Evolutionary conservation across 2,113 vertebrate species (phyloP).

Genomic region (Tautogolabrus adspersus): DNA sequence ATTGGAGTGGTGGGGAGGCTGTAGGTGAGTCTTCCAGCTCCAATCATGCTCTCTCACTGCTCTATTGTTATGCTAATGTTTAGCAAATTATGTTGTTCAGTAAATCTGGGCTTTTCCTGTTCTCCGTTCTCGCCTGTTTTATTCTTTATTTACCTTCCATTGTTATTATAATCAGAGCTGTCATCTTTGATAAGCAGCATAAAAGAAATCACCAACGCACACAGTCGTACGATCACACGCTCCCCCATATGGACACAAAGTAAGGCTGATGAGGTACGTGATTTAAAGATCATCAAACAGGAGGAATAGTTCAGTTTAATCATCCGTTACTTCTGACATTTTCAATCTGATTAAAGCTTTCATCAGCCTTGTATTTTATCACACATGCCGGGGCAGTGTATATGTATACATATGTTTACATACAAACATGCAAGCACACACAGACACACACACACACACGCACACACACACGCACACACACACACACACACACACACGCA

Average conservation of each 20-base stretch:
- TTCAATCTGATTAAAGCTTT: slow-evolving; percentile 15
- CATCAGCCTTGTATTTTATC: slow-evolving; percentile 6
- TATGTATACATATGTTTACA: too few species aligned
- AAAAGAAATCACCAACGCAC: slow-evolving; percentile 27
- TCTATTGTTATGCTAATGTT: slow-evolving; percentile 61
- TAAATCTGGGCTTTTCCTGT: slow-evolving; percentile 54
- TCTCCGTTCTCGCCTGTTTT: slow-evolving; percentile 18
- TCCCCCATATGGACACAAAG: neutral
- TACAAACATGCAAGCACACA: neutral
- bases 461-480: neutral
- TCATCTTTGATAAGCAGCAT: slow-evolving; percentile 55
- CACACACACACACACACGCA: too few species aligned
- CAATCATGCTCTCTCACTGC: slow-evolving; percentile 46
- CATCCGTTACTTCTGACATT: slow-evolving; percentile 17
- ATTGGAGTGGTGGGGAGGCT: slow-evolving; percentile 34
- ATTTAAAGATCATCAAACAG: neutral
- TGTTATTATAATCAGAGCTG: slow-evolving; percentile 66
- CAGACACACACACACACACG: neutral
- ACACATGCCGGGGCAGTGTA: neutral
- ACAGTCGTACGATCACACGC: neutral
- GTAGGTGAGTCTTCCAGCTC: slow-evolving; percentile 19
- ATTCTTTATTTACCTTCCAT: slow-evolving; percentile 59
- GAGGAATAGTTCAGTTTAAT: slow-evolving; percentile 1
- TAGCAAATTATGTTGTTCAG: slow-evolving; percentile 59
- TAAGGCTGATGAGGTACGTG: neutral